Conservation (phyloP, 2,113 vertebrate genomes). For the Taxidea taxus region DNA sequence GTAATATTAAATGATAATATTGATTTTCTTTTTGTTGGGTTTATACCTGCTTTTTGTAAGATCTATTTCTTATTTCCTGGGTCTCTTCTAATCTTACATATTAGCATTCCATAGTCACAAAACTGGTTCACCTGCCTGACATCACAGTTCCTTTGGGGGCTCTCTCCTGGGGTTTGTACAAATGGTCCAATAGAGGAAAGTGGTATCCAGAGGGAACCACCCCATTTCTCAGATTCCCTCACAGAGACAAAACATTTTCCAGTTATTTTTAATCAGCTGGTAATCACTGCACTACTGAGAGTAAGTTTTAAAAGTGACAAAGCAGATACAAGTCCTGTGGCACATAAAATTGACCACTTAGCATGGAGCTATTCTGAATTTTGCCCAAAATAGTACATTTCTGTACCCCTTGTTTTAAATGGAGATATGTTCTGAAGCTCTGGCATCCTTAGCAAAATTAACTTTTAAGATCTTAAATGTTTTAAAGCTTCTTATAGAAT, state of each 20-base stretch:
- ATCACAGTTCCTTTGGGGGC: neutral
- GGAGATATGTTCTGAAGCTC: neutral
- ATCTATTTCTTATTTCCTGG: neutral
- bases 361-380: neutral
- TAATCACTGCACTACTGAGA: neutral
- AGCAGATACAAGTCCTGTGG: neutral
- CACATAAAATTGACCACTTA: neutral
- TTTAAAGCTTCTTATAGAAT: slow-evolving; percentile 9
- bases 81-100: neutral
- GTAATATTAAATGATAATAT: neutral
- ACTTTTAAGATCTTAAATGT: neutral
- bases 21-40: neutral
- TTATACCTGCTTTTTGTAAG: neutral
- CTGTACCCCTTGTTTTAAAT: neutral
- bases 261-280: neutral
- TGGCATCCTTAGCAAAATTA: neutral
- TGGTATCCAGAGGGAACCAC: neutral
- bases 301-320: neutral
- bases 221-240: neutral
- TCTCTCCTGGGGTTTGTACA: neutral
- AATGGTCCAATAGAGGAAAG: neutral
- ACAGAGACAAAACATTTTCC: neutral
- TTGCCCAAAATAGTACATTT: neutral
- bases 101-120: neutral
- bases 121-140: neutral